Conservation (phyloP, 2,797 vertebrate genomes). For the Ataeniobius toweri region DNA sequence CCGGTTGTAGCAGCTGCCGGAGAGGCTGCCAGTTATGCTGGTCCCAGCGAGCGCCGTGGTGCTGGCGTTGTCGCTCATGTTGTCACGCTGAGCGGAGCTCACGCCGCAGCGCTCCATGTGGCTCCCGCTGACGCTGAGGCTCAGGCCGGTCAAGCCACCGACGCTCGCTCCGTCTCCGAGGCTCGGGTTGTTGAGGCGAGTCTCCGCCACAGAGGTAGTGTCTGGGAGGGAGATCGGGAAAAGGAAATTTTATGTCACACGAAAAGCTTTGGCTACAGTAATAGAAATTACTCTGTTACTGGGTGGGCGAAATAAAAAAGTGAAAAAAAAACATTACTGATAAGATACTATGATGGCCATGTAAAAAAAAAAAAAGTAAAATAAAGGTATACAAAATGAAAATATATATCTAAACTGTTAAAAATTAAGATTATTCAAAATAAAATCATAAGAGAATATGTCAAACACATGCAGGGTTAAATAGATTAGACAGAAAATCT, state of each 20-base stretch:
- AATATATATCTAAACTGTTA: too few species aligned
- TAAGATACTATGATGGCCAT: background rate
- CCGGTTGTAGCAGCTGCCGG: conserved; percentile 97
- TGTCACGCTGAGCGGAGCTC: conserved; percentile 90
- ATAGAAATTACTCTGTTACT: background rate
- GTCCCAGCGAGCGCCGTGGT: conserved; percentile 95
- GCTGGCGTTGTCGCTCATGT: conserved; percentile 95
- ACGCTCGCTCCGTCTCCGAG: conserved; percentile 93
- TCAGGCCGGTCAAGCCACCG: conserved; percentile 90
- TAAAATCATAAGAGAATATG: background rate
- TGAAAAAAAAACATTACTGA: background rate
- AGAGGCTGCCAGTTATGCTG: conserved; percentile 94
- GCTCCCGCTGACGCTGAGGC: conserved; percentile 94
- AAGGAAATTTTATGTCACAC: background rate
- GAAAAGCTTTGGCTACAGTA: background rate
- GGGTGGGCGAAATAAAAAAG: background rate
- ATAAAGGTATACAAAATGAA: too few species aligned
- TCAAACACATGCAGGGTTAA: background rate
- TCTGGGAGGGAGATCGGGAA: conserved; percentile 70
- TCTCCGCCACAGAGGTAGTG: conserved; percentile 93
- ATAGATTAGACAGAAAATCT: background rate
- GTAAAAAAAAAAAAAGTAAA: too few species aligned
- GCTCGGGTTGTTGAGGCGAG: conserved; percentile 95
- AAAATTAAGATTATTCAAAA: background rate
- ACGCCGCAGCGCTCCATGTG: conserved; percentile 93